These are phyloP conservation scores for Coracias cyanogaster DNA, from an alignment of 2,797 vertebrate genomes.

Conservation along the genomic window DNA sequence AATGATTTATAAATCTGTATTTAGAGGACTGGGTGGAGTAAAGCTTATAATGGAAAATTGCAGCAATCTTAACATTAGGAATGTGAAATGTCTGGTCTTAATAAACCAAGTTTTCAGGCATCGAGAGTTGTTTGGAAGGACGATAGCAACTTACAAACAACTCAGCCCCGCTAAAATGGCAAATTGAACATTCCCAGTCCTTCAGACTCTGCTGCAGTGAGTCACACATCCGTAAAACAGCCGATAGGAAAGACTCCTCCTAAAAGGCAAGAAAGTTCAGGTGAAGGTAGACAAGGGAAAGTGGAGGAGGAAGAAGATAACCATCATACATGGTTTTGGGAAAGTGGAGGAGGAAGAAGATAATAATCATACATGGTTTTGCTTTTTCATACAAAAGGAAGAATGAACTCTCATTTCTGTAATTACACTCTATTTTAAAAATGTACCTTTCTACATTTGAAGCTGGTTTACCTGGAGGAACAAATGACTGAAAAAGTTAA, in stretches of 20 bases:
- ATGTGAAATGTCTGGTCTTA: conserved; percentile 67
- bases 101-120: conserved; percentile 55
- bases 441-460: background rate
- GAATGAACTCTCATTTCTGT: background rate
- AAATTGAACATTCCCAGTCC: background rate
- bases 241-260: background rate
- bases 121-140: background rate
- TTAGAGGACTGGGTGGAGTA: conserved; percentile 59
- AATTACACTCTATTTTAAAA: background rate
- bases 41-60: conserved; percentile 61
- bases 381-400: background rate
- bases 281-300: background rate
- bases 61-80: conserved; percentile 59
- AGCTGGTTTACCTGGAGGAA: conserved; percentile 57
- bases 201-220: background rate
- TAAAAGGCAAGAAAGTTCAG: background rate
- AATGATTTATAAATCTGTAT: conserved; percentile 40
- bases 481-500: conserved; percentile 64
- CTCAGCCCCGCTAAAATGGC: background rate
- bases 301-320: background rate
- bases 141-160: conserved; percentile 19
- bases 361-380: background rate
- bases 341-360: background rate
- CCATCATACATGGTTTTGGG: background rate
- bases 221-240: background rate